Percentiles rank a stretch among this genome's conserved stretches.
phyloP scores from a whole-genome alignment of 2,797 vertebrate species.

The Champsocephalus gunnari region DNA sequence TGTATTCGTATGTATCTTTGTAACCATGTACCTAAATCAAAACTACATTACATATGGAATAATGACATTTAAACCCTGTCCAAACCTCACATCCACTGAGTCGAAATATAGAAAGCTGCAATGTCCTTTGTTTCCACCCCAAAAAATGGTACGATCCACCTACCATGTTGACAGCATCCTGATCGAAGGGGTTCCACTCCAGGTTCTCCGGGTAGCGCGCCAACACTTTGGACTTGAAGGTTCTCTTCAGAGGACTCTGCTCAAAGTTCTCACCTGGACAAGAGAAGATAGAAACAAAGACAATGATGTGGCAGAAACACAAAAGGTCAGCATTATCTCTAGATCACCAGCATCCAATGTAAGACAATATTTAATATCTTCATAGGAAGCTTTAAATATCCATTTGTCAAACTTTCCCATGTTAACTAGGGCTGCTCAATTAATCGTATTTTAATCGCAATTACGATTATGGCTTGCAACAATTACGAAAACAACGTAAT shows the following conservation, averaged over 20 bases:
- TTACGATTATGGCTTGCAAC: no score
- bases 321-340: neutral
- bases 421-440: neutral
- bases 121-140: neutral
- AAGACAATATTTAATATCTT: neutral
- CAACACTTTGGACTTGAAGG: slow-evolving; percentile 95
- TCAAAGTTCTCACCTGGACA: slow-evolving; percentile 92
- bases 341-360: neutral
- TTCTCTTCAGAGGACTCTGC: slow-evolving; percentile 93
- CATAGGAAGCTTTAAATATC: neutral
- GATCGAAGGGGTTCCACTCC: slow-evolving; percentile 95
- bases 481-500: no score
- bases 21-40: no score
- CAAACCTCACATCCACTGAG: no score
- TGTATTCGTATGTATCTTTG: no score
- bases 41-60: no score
- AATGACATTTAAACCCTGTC: no score
- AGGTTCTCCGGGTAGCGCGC: slow-evolving; percentile 94
- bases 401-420: neutral
- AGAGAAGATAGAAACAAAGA: neutral
- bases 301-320: neutral
- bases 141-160: slow-evolving; percentile 48
- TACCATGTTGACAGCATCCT: slow-evolving; percentile 97
- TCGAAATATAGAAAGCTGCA: no score
- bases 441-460: no score